phyloP scores from a whole-genome alignment of 2,888 invertebrate genomes.

The Stramonita haemastoma region DNA sequence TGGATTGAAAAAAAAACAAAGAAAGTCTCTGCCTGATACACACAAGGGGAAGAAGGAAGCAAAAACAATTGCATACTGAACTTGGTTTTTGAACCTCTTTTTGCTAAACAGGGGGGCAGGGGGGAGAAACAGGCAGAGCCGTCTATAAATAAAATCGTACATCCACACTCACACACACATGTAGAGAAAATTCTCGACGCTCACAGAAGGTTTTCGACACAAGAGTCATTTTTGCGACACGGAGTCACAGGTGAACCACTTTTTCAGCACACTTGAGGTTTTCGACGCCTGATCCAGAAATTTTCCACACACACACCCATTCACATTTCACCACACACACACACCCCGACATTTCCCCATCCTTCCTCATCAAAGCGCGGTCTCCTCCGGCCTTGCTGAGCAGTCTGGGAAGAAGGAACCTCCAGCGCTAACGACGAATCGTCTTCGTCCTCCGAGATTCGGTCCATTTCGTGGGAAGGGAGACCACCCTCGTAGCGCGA shows the following conservation, averaged over 20 bases:
- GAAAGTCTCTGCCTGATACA: not conserved
- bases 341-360: not conserved
- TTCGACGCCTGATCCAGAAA: not conserved
- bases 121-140: not conserved
- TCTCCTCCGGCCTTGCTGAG: slow-evolving; percentile 51
- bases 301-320: not conserved
- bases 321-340: not conserved
- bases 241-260: not conserved
- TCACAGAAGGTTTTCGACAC: not conserved
- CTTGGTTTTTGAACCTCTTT: not conserved
- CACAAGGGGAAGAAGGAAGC: not conserved
- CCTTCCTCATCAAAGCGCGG: slow-evolving; percentile 43
- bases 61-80: slow-evolving; percentile 13
- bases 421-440: slow-evolving; percentile 45
- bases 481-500: slow-evolving; percentile 49
- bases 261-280: not conserved
- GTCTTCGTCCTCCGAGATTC: slow-evolving; percentile 56
- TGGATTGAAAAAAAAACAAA: not conserved
- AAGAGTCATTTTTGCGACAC: too few relatives aligned
- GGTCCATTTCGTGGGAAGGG: slow-evolving; percentile 51
- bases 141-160: not conserved
- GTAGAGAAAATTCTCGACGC: not conserved
- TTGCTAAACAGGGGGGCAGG: not conserved
- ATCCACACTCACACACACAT: not conserved
- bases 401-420: not conserved